Conservation (phyloP, 2,888 invertebrate genomes). For the Hypolimnas misippus region DNA sequence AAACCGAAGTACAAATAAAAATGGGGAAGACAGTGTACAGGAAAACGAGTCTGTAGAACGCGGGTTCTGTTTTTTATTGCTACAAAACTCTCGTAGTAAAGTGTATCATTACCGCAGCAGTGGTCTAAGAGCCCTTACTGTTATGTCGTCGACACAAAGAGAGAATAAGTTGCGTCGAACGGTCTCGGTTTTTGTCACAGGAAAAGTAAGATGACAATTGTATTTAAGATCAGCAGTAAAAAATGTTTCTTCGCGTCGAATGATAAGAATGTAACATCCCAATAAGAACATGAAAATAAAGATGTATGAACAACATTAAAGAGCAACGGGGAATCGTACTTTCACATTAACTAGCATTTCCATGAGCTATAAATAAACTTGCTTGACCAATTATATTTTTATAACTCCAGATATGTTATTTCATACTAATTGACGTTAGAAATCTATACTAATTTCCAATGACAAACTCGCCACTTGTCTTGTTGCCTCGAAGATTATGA, state of each 20-base stretch:
- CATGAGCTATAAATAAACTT: conserved; percentile 1
- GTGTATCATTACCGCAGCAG: conserved; percentile 30
- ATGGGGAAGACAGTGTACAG: background rate
- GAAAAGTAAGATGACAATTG: conserved; percentile 26
- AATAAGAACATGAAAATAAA: background rate
- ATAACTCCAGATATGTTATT: too few relatives aligned
- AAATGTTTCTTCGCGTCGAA: conserved; percentile 1
- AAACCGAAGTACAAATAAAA: background rate
- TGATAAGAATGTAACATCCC: background rate
- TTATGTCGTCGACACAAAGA: conserved; percentile 32
- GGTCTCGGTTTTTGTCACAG: conserved; percentile 33
- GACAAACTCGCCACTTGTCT: too few relatives aligned
- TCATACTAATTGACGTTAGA: too few relatives aligned
- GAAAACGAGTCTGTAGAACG: background rate
- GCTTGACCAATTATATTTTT: too few relatives aligned
- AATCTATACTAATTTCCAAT: too few relatives aligned
- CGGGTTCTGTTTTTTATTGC: background rate
- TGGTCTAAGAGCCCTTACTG: conserved; percentile 24
- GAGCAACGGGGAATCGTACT: background rate
- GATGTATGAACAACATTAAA: background rate
- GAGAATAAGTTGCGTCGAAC: conserved; percentile 31
- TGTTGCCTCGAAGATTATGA: too few relatives aligned
- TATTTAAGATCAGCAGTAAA: background rate
- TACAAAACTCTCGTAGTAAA: conserved; percentile 5
- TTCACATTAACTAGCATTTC: background rate